Percentiles rank a stretch among this genome's conserved stretches.
These are phyloP conservation scores for Hydrocynus forskahlii DNA, from an alignment of 2,797 vertebrate species.

Conservation along the genomic window DNA sequence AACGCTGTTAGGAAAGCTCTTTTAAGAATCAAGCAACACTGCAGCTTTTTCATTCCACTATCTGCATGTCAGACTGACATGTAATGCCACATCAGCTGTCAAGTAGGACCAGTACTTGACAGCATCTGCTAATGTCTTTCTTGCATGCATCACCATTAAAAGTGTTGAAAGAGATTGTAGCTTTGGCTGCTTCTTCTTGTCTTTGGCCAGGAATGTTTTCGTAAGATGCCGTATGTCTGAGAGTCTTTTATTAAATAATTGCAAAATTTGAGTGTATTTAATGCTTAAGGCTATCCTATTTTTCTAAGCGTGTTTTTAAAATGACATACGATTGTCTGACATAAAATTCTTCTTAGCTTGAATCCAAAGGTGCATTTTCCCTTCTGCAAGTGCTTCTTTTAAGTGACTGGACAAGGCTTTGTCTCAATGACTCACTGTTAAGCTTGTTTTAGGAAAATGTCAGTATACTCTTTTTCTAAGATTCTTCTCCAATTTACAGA, in stretches of 20 bases:
- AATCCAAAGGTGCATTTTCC: conserved; percentile 39
- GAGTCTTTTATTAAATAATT: conserved; percentile 45
- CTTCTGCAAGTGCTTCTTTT: conserved; percentile 55
- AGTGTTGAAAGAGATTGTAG: conserved; percentile 27
- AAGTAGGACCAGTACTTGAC: not conserved
- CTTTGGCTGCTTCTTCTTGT: conserved; percentile 34
- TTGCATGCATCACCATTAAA: not conserved
- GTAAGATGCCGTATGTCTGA: conserved; percentile 54
- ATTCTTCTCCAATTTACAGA: conserved; percentile 45
- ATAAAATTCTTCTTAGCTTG: conserved; percentile 43
- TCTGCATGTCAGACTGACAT: no score
- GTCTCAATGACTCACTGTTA: conserved; percentile 45
- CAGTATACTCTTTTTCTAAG: conserved; percentile 33
- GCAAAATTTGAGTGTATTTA: conserved; percentile 40
- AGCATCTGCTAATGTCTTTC: not conserved
- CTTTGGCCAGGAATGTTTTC: conserved; percentile 44
- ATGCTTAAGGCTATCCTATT: conserved; percentile 46
- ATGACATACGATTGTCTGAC: conserved; percentile 36
- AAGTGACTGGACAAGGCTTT: conserved; percentile 54
- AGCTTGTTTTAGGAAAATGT: conserved; percentile 51
- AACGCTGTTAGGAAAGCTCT: not conserved
- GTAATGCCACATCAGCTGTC: not conserved
- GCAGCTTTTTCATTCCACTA: not conserved
- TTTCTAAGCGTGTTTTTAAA: conserved; percentile 54
- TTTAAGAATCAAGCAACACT: not conserved